Percentiles rank a stretch among this genome's conserved stretches.
Conservation (phyloP, 2,888 invertebrate species). For the Aphrophora alni region DNA sequence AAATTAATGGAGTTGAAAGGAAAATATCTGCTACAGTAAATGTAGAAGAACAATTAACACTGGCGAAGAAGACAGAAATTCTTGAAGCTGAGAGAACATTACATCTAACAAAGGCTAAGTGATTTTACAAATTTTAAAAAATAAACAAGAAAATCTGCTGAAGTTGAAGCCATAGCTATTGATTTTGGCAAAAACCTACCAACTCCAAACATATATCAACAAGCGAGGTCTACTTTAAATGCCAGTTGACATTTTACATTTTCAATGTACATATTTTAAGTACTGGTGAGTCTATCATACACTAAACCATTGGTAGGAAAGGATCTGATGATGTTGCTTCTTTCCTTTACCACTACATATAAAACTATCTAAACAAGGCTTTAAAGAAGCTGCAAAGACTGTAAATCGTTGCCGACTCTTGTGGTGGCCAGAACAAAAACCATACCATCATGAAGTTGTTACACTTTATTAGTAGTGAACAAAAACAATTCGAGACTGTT, state of each 20-base stretch:
- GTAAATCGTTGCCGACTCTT: conserved; percentile 10
- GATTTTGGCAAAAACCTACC: conserved; percentile 18
- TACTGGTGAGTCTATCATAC: conserved; percentile 18
- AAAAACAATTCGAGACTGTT: background rate
- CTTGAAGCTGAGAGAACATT: background rate
- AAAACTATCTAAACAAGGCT: background rate
- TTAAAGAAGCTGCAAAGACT: background rate
- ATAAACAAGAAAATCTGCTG: background rate
- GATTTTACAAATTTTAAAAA: conserved; percentile 23
- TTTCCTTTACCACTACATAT: background rate
- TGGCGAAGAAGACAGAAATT: background rate
- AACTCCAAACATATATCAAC: conserved; percentile 18
- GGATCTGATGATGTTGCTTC: conserved; percentile 29
- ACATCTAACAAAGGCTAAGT: conserved; percentile 16
- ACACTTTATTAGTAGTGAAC: background rate
- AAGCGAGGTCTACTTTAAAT: conserved; percentile 22
- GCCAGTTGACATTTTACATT: conserved; percentile 31
- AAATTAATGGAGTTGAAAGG: conserved; percentile 19
- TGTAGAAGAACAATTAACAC: background rate
- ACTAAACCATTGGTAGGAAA: conserved; percentile 27
- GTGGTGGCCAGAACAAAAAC: conserved; percentile 26
- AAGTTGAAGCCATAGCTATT: conserved; percentile 6
- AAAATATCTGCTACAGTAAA: background rate
- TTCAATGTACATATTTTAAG: conserved; percentile 19
- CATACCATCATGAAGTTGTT: conserved; percentile 14